These are phyloP conservation scores for Megatriorchis doriae DNA, from an alignment of 2,113 vertebrate species.

Conservation along the genomic window DNA sequence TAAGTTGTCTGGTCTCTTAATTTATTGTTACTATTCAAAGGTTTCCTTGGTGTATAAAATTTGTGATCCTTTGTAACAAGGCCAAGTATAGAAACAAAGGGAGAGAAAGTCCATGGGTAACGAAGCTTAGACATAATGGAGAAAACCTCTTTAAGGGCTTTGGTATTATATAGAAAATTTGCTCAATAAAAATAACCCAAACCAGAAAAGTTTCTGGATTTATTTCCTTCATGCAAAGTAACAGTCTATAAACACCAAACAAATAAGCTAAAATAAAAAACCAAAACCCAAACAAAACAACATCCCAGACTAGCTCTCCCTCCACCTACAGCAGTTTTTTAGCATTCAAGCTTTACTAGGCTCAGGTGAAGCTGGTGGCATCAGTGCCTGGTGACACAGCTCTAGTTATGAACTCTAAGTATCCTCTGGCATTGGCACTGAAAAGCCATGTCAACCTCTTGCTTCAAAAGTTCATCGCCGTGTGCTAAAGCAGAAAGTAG, in stretches of 20 bases:
- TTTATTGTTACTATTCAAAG: conserved; percentile 19
- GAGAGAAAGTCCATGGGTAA: not conserved
- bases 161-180: not conserved
- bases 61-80: not conserved
- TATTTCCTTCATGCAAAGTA: not conserved
- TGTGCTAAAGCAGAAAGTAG: not conserved
- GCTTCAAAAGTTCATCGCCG: not conserved
- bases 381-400: not conserved
- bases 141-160: not conserved
- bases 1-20: not conserved
- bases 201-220: not conserved
- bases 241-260: not conserved
- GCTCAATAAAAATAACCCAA: not conserved
- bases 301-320: not conserved
- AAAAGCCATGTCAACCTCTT: not conserved
- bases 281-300: not conserved
- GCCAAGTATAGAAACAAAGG: conserved; percentile 27
- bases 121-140: not conserved
- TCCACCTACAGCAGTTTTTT: not conserved
- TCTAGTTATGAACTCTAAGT: not conserved
- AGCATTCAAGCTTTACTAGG: not conserved
- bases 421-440: not conserved
- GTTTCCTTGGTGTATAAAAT: conserved; percentile 13
- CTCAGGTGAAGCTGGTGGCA: not conserved
- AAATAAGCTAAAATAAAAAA: not conserved